These are phyloP conservation scores for Hybognathus amarus DNA, from an alignment of 2,797 vertebrate genomes.

Conservation along the genomic window DNA sequence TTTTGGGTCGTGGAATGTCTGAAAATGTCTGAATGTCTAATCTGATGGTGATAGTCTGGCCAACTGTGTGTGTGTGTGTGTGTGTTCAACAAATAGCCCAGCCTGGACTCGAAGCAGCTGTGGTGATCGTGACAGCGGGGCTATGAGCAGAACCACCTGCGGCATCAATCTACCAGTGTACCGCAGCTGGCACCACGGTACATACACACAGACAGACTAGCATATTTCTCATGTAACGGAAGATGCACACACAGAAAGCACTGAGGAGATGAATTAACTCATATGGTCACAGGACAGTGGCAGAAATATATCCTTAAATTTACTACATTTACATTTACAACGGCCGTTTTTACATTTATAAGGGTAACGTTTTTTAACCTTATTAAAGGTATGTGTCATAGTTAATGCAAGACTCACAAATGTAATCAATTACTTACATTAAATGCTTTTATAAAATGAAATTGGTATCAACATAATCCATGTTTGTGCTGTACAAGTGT, in stretches of 20 bases:
- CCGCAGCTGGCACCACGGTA: constrained; percentile 13
- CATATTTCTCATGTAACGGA: too few species aligned
- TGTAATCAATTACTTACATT: too few species aligned
- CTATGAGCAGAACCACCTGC: constrained; percentile 65
- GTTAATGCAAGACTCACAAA: too few species aligned
- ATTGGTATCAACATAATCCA: too few species aligned
- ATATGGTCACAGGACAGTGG: not conserved
- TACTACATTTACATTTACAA: too few species aligned
- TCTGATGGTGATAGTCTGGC: not conserved
- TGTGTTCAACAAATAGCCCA: constrained; percentile 58
- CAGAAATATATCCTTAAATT: not conserved
- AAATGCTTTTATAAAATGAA: too few species aligned
- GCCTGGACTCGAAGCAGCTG: constrained; percentile 62
- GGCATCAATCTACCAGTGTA: constrained; percentile 66
- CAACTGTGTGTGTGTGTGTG: not conserved
- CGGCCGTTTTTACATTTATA: too few species aligned
- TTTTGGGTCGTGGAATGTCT: not conserved
- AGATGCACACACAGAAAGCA: not conserved
- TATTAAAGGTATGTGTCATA: too few species aligned
- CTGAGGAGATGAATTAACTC: not conserved
- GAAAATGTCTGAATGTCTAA: too few species aligned
- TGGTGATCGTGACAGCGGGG: constrained; percentile 43
- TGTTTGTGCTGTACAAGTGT: too few species aligned
- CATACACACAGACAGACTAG: too few species aligned
- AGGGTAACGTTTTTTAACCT: too few species aligned